Conservation (phyloP, 2,888 invertebrate genomes). For the Melanostoma scalare region DNA sequence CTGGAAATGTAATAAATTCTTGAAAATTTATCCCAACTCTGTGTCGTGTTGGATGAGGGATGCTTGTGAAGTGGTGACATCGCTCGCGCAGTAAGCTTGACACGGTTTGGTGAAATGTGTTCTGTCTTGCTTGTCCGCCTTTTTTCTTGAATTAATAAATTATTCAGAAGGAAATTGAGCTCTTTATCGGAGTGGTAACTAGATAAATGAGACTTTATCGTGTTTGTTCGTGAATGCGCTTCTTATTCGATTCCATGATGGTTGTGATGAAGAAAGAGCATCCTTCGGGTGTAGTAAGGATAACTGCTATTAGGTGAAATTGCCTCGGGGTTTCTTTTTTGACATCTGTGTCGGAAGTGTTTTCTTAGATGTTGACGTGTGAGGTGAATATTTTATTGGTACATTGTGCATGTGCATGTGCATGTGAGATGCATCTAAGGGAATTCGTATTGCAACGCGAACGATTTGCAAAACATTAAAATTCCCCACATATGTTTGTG, state of each 20-base stretch:
- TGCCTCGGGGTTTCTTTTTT: constrained; percentile 33
- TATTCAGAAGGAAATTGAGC: constrained; percentile 76
- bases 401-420: constrained; percentile 37
- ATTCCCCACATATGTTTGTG: too few species aligned
- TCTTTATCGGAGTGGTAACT: constrained; percentile 77
- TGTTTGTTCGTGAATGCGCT: constrained; percentile 53
- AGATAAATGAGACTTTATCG: constrained; percentile 71
- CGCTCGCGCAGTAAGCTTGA: constrained; percentile 54
- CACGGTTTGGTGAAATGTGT: constrained; percentile 23
- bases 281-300: constrained; percentile 53
- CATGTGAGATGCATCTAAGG: background rate
- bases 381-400: constrained; percentile 58
- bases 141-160: constrained; percentile 64
- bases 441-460: too few species aligned
- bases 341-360: constrained; percentile 6
- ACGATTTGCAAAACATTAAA: too few species aligned
- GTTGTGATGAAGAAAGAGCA: background rate
- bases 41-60: constrained; percentile 14
- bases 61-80: constrained; percentile 45
- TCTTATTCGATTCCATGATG: constrained; percentile 19
- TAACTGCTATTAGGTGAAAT: constrained; percentile 50
- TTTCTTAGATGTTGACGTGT: constrained; percentile 53
- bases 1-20: constrained; percentile 70
- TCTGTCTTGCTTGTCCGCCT: constrained; percentile 9
- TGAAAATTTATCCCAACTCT: constrained; percentile 44